A percentile compares a stretch with the other conserved stretches of the same genome.
Evolutionary conservation across 1,140 invertebrate genomes (phyloP).

Genomic region (Hycleus cichorii): DNA sequence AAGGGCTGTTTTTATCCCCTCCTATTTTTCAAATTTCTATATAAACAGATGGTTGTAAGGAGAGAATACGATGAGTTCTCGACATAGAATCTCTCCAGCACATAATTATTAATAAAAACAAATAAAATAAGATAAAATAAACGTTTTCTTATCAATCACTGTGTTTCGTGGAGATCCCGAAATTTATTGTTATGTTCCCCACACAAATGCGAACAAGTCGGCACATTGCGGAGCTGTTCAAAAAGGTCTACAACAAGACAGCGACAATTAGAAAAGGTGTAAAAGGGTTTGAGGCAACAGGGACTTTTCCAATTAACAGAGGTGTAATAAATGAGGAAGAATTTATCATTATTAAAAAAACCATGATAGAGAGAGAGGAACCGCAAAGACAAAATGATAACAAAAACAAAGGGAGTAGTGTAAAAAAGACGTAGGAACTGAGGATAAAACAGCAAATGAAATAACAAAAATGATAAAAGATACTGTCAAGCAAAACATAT

Average conservation of each 20-base stretch:
- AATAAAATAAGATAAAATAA: too few species aligned
- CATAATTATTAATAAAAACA: too few species aligned
- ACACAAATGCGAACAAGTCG: too few species aligned
- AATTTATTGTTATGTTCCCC: too few species aligned
- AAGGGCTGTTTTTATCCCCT: too few species aligned
- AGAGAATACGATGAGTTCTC: too few species aligned
- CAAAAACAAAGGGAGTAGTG: not conserved
- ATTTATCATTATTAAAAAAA: not conserved
- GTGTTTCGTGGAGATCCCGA: too few species aligned
- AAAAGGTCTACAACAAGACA: not conserved
- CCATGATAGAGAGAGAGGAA: not conserved
- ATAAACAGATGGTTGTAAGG: too few species aligned
- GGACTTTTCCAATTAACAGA: conserved; percentile 1
- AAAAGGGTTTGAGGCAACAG: conserved; percentile 9
- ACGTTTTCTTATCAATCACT: too few species aligned
- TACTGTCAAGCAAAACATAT: conserved; percentile 2
- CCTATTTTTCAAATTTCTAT: too few species aligned
- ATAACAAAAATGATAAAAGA: conserved; percentile 3
- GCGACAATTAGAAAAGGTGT: not conserved
- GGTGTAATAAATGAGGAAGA: conserved; percentile 2
- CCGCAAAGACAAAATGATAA: not conserved
- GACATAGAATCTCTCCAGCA: too few species aligned
- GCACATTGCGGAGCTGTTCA: conserved; percentile 6
- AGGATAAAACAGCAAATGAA: conserved; percentile 1
- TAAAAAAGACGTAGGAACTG: not conserved